Evolutionary conservation across 2,888 invertebrate species (phyloP).

Genomic region (Tipula unca): DNA sequence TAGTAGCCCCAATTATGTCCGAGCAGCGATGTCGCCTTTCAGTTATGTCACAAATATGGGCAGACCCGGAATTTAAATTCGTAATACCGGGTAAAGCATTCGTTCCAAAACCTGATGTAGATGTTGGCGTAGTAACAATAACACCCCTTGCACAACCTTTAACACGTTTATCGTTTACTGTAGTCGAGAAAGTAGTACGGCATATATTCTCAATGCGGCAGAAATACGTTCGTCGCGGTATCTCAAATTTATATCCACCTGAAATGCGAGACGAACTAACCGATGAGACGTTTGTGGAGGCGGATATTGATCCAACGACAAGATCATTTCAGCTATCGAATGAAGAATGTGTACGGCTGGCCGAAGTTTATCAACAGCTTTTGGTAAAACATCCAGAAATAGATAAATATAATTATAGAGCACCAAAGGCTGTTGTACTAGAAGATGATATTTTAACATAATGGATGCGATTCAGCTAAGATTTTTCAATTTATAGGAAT

Average conservation of each 20-base stretch:
- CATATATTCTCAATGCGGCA: conserved; percentile 82
- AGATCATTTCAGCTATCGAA: conserved; percentile 68
- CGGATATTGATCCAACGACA: conserved; percentile 60
- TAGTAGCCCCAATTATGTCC: conserved; percentile 62
- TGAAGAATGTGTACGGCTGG: conserved; percentile 67
- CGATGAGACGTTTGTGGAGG: conserved; percentile 55
- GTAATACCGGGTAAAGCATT: conserved; percentile 85
- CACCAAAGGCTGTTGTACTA: conserved; percentile 32
- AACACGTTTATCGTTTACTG: conserved; percentile 66
- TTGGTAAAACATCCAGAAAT: conserved; percentile 58
- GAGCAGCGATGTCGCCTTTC: conserved; percentile 79
- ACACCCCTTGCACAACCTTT: conserved; percentile 68
- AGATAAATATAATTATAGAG: conserved; percentile 60
- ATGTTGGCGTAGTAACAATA: conserved; percentile 90
- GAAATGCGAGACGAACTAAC: conserved; percentile 56
- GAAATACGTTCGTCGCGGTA: conserved; percentile 66
- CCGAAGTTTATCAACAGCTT: conserved; percentile 66
- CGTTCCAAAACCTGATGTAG: conserved; percentile 90
- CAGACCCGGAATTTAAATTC: conserved; percentile 72
- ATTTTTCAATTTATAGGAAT: not conserved
- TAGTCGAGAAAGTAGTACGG: conserved; percentile 83
- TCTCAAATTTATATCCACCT: conserved; percentile 67
- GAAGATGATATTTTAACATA: not conserved
- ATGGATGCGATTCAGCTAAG: not conserved
- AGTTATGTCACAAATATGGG: conserved; percentile 91